These are phyloP conservation scores for Rhopalosiphum padi DNA, from an alignment of 1,140 invertebrate species.

Conservation along the genomic window DNA sequence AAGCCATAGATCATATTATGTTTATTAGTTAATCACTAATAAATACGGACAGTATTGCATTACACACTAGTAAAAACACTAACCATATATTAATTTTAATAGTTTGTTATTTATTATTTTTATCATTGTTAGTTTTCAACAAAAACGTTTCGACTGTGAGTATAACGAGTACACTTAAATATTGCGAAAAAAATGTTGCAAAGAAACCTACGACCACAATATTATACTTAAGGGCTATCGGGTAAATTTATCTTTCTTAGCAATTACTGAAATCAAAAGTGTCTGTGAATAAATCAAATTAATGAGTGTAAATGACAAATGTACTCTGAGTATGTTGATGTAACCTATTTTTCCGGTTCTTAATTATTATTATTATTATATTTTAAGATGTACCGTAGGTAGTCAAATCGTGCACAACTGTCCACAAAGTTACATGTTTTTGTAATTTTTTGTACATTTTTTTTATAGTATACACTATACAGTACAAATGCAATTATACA, in stretches of 20 bases:
- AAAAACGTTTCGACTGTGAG: neutral
- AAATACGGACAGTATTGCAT: neutral
- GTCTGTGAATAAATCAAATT: neutral
- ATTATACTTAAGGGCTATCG: neutral
- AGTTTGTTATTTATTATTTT: slow-evolving; percentile 12
- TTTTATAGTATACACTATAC: neutral
- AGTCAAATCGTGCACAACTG: neutral
- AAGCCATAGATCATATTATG: neutral
- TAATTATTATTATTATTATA: neutral
- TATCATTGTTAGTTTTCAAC: neutral
- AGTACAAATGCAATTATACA: neutral
- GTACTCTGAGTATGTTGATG: neutral
- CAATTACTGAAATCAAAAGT: slow-evolving; percentile 21
- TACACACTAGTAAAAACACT: neutral
- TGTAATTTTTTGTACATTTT: neutral
- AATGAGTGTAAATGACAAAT: neutral
- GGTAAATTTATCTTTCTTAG: neutral
- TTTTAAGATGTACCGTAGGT: neutral
- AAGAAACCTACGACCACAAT: neutral
- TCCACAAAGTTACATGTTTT: neutral
- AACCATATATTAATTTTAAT: neutral
- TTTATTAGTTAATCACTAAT: neutral
- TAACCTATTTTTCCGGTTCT: neutral
- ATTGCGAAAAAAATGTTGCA: neutral
- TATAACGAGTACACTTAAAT: neutral